Evolutionary conservation across 1,140 invertebrate genomes (phyloP), one percentile per base, ranked within the genome.

Genomic region (Helicorthomorpha holstii): DNA sequence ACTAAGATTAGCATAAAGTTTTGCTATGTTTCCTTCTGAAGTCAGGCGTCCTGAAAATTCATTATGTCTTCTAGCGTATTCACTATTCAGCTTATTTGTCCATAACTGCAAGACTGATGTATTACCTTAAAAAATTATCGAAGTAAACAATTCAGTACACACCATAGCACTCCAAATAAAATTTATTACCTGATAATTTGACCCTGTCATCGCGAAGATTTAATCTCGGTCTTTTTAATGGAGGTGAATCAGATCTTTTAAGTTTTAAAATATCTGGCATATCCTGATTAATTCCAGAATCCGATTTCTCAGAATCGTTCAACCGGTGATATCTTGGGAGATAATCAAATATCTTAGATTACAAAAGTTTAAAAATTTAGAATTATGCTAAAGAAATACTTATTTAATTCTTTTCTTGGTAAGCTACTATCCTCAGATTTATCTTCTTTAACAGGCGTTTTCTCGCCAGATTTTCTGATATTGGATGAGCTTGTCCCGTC

Each of bases 1-100:
- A n/a, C 81, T 80, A 23, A 86, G 68, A 58, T 87, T 82, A 0
- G 80, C 73, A 69, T 91, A 93, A 1, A 92, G 64, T 58, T 82
- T 82, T 0, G 83, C 83, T 27, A 79, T 68, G 38, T 68, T 67
- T 1, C 78, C 75, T 19, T 62, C 63, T 44, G 77, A 77, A 48
- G 78, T 80, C 26, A 79, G 59, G 27, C 85, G 70, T 0, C 87
- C 88, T 2, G 78, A 75, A 68, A 92, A 89, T 55, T 92, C 85
- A 1, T 77, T 73, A 21, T 83, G 71, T 22, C 77, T 55, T 47
- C 64, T 65, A 19, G 60, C 58, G 51, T 70, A 62, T 14, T 67
- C 59, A 3, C 60, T 55, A 27, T 64, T 64, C 2, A 71, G 57
- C 53, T 65, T 58, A 46, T 64, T 65, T 23, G 64, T 67, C 69